A percentile compares a stretch with the other conserved stretches of the same genome.
These are phyloP conservation scores for Gymnopithys bicolor DNA, from an alignment of 2,797 vertebrate genomes.

Conservation along the genomic window DNA sequence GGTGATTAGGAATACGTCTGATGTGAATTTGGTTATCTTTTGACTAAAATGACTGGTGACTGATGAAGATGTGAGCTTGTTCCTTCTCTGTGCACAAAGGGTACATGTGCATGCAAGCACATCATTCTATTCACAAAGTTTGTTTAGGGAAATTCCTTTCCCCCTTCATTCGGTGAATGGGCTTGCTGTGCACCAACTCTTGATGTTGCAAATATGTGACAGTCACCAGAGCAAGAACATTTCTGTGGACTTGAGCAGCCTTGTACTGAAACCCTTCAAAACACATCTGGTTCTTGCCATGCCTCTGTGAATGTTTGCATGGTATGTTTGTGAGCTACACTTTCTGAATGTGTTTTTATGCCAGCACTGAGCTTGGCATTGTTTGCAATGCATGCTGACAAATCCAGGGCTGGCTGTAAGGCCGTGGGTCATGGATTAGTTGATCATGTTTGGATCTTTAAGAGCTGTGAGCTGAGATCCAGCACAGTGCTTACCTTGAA, in stretches of 20 bases:
- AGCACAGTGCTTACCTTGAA: not conserved
- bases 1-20: not conserved
- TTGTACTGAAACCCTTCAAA: not conserved
- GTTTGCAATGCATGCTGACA: not conserved
- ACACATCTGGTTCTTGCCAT: not conserved
- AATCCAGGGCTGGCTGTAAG: not conserved
- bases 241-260: not conserved
- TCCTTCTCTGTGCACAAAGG: not conserved
- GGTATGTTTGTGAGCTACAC: slow-evolving; percentile 7
- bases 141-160: not conserved
- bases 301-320: not conserved
- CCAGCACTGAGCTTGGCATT: not conserved
- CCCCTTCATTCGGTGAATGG: not conserved
- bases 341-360: not conserved
- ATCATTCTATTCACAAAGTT: not conserved
- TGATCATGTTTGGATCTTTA: not conserved
- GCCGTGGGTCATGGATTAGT: not conserved
- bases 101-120: not conserved
- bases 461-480: not conserved
- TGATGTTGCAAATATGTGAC: not conserved
- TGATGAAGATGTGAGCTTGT: not conserved
- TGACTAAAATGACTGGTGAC: not conserved
- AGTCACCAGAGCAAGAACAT: not conserved
- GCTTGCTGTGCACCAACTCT: not conserved
- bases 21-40: not conserved